Evolutionary conservation across 2,888 invertebrate species (phyloP).

Genomic region (Drosophila antonietae): DNA sequence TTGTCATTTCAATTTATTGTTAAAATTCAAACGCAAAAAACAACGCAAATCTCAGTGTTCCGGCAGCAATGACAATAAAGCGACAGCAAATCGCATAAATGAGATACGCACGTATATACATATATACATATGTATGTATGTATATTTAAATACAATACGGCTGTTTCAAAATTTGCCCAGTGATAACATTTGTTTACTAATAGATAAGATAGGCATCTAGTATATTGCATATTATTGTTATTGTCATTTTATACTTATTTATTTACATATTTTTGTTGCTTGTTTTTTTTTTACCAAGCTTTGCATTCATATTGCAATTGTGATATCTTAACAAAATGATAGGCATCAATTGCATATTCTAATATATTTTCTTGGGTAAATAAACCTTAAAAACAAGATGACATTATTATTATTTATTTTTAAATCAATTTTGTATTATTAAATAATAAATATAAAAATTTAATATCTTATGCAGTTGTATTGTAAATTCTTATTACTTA

Average conservation of each 20-base stretch:
- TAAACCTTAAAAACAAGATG: too few relatives aligned
- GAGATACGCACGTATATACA: background rate
- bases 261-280: too few relatives aligned
- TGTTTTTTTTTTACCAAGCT: too few relatives aligned
- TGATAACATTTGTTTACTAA: background rate
- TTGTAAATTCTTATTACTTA: background rate
- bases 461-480: background rate
- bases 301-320: too few relatives aligned
- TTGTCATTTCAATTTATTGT: conserved; percentile 2
- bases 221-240: background rate
- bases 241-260: too few relatives aligned
- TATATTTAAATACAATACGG: background rate
- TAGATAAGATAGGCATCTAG: background rate
- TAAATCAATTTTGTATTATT: too few relatives aligned
- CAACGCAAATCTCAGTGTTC: conserved; percentile 14
- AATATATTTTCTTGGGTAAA: too few relatives aligned
- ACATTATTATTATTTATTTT: too few relatives aligned
- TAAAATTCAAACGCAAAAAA: conserved; percentile 17
- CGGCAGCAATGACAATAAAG: conserved; percentile 7
- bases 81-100: conserved; percentile 12
- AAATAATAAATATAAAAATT: too few relatives aligned
- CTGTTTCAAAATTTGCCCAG: background rate
- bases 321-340: background rate
- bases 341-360: too few relatives aligned
- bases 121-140: too few relatives aligned